These are phyloP conservation scores for Rutpela maculata DNA, from an alignment of 2,888 invertebrate species.

Conservation along the genomic window DNA sequence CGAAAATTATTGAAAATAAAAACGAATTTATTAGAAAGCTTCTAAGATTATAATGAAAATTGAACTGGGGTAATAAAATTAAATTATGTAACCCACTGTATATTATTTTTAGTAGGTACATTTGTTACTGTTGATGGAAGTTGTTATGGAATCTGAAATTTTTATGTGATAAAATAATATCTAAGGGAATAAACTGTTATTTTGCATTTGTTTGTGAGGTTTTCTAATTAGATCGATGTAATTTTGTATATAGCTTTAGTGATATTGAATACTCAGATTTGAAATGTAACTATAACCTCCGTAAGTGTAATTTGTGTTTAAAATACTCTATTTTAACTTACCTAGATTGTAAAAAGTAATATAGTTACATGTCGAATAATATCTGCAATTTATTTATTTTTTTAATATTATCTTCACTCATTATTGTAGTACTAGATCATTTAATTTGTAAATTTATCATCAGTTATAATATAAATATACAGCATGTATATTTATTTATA, in stretches of 20 bases:
- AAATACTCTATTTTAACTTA: conserved; percentile 25
- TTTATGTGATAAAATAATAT: conserved; percentile 35
- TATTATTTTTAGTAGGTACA: not conserved
- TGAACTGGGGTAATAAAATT: conserved; percentile 2
- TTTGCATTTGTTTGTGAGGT: conserved; percentile 13
- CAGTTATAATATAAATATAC: conserved; percentile 10
- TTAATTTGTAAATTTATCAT: conserved; percentile 26
- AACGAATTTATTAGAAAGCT: conserved; percentile 12
- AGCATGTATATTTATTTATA: conserved; percentile 21
- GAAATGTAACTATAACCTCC: conserved; percentile 44
- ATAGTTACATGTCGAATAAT: conserved; percentile 45
- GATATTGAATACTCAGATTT: conserved; percentile 41
- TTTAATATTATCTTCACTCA: conserved; percentile 13
- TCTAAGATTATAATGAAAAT: conserved; percentile 1
- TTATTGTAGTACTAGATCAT: conserved; percentile 5
- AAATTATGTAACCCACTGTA: conserved; percentile 5
- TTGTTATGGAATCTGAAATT: conserved; percentile 33
- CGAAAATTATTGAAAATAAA: conserved; percentile 2
- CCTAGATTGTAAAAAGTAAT: conserved; percentile 28
- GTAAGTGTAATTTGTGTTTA: conserved; percentile 27
- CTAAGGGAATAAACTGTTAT: conserved; percentile 22
- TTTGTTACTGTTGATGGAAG: conserved; percentile 10
- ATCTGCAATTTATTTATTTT: conserved; percentile 37
- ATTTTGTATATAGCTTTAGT: conserved; percentile 44
- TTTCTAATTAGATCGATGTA: conserved; percentile 34